Evolutionary conservation across 2,797 vertebrate species (phyloP), one percentile per base, ranked within the genome.

Genomic region (Peromyscus nudipes): DNA sequence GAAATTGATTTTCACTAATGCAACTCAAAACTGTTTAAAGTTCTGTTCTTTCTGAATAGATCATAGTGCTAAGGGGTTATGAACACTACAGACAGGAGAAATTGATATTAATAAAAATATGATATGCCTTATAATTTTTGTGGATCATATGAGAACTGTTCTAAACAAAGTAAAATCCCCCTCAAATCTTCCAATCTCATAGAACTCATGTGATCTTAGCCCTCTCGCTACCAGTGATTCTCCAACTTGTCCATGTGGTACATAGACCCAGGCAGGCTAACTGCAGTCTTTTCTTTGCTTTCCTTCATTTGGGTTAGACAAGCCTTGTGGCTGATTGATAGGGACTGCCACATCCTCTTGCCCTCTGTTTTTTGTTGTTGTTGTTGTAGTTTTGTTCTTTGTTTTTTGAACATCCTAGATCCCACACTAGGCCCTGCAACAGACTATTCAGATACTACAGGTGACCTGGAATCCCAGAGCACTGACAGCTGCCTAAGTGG

Each of bases 1-100:
- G 49, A 89, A 92, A 89, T 60, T 92, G 89, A 92, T 80, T 91
- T 92, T 94, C 77, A 94, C 9, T 89, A 96, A 92, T 76, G 16
- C 10, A 60, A n/a, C 10, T n/a, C 29, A 57, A 75, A 93, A 76
- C 34, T 94, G 14, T 40, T 95, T 11, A 83, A 92, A 52, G n/a
- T 86, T 89, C 37, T 91, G 43, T 89, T 65, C 6, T 2, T 29
- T 43, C 43, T 71, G 4, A 92, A 91, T 91, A 83, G 29, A 77
- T 76, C 37, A 65, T 1, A 80, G 7, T 91, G 75, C 8, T 86
- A 62, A 86, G 14, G 4, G 11, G 1, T 27, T 64, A 80, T 25
- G 19, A 77, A 85, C 1, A 25, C 57, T 87, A 81, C 11, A 92
- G 16, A 67, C 23, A 95, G 55, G 0, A 2, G 17, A 87, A 93